Evolutionary conservation across 2,888 invertebrate species (phyloP), one percentile per base, ranked within the genome.

Genomic region (Diaprepes abbreviatus): DNA sequence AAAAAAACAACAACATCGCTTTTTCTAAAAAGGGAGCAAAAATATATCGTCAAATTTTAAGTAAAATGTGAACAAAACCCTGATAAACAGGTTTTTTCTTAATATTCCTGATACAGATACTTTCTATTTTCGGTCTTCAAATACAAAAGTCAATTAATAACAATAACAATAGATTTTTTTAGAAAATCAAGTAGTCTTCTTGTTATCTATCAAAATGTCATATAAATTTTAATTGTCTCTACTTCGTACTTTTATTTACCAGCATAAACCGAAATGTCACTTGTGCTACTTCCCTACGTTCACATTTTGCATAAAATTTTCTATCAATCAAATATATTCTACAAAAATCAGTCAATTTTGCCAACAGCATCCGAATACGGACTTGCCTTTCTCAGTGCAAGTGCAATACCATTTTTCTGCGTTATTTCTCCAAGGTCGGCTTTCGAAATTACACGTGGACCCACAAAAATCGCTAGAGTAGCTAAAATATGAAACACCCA

Each of bases 401-500:
- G 76, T 36, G 80, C 80, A 24, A 83, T 80, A 48, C 79, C 77
- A 54, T 79, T 79, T 66, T 80, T 82, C 10, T 79, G 73, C 16
- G 77, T 55, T 24, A 60, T 14, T 5, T 62, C 67, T 17, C 68
- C 66, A 24, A 59, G 40, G 40, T 69, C 45, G 9, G 72, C 35
- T 57, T 74, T 74, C 4, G 82, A 81, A 70, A 83, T 76, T 36
- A 83, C 69, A 62, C 75, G 77, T 68, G 85, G 85, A 71, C 82
- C 78, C 65, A 83, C 66, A 55, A 82, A 69, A 63, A 83, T 78
- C 24, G 81, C 81, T 70, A 80, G 57, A 43, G 82, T 63, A 52
- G 80, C 84, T 59, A 80, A 75, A 57, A 85, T 75, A 74, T 85
- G 85, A 77, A 85, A 79, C 80, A 84, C 83, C 85, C 85, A 83